A percentile compares a stretch with the other conserved stretches of the same genome.
Evolutionary conservation across 2,113 vertebrate species (phyloP).

Genomic region (Amazona vittata): DNA sequence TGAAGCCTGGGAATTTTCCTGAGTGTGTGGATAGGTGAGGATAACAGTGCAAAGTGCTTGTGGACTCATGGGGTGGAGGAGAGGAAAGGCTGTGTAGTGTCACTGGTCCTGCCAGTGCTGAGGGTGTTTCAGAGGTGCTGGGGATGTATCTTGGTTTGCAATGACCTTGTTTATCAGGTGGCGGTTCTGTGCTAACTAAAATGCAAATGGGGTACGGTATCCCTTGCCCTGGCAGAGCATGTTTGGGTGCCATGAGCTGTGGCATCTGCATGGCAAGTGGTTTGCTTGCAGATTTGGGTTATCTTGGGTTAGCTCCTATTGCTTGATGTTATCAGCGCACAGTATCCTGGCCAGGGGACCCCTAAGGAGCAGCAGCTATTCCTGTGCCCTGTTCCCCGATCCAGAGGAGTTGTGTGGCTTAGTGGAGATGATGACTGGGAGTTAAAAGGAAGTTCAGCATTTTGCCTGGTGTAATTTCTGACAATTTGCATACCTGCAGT

Average conservation of each 20-base stretch:
- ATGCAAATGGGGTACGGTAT: background rate
- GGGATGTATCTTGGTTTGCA: background rate
- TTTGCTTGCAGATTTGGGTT: background rate
- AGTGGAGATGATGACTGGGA: accelerated
- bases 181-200: background rate
- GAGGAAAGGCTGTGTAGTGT: background rate
- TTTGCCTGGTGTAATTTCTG: background rate
- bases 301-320: background rate
- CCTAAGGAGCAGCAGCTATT: background rate
- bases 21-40: accelerated
- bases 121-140: background rate
- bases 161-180: background rate
- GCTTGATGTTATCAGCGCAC: background rate
- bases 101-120: background rate
- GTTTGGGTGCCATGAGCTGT: background rate
- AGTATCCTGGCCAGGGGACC: background rate
- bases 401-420: background rate
- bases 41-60: background rate
- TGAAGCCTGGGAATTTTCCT: background rate
- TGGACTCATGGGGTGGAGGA: accelerated
- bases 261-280: background rate
- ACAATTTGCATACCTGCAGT: background rate
- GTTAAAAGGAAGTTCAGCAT: background rate
- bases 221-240: accelerated
- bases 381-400: background rate